phyloP scores from a whole-genome alignment of 92 coral and sea anemone genomes.

The Heteractis magnifica region DNA sequence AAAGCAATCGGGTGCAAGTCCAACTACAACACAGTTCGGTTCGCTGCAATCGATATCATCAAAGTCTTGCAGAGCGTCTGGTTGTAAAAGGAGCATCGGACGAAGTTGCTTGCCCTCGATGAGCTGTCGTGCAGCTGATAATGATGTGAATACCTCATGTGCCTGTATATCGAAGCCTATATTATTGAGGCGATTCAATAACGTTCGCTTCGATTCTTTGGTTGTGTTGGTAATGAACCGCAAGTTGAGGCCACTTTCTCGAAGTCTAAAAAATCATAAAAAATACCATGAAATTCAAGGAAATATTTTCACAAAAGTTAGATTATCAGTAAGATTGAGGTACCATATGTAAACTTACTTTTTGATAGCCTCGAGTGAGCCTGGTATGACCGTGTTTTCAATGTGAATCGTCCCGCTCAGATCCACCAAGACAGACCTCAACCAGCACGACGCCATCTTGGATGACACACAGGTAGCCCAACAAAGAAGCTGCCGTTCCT shows the following conservation, averaged over 20 bases:
- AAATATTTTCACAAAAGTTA: neutral
- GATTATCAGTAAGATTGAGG: neutral
- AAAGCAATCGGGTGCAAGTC: conserved; percentile 90
- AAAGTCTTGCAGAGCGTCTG: conserved; percentile 83
- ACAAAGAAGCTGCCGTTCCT: neutral
- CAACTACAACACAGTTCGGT: conserved; percentile 87
- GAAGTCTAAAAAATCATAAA: conserved; percentile 56
- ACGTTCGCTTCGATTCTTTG: conserved; percentile 82
- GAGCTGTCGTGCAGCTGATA: conserved; percentile 85
- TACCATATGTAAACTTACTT: conserved; percentile 39
- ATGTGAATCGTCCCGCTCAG: conserved; percentile 95
- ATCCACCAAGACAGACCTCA: conserved; percentile 82
- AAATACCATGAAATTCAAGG: neutral
- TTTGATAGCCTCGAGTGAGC: conserved; percentile 82
- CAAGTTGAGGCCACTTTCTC: conserved; percentile 71
- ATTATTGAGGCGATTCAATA: conserved; percentile 60
- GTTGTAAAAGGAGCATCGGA: conserved; percentile 73
- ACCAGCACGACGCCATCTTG: conserved; percentile 81
- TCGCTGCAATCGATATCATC: conserved; percentile 53
- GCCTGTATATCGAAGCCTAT: conserved; percentile 80
- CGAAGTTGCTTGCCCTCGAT: conserved; percentile 64
- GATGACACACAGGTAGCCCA: conserved; percentile 29
- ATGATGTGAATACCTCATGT: conserved; percentile 89
- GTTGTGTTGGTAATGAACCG: conserved; percentile 97
- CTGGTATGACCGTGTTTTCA: conserved; percentile 85